These are phyloP conservation scores for Trematomus loennbergii DNA, from an alignment of 2,113 vertebrate species.

Conservation along the genomic window DNA sequence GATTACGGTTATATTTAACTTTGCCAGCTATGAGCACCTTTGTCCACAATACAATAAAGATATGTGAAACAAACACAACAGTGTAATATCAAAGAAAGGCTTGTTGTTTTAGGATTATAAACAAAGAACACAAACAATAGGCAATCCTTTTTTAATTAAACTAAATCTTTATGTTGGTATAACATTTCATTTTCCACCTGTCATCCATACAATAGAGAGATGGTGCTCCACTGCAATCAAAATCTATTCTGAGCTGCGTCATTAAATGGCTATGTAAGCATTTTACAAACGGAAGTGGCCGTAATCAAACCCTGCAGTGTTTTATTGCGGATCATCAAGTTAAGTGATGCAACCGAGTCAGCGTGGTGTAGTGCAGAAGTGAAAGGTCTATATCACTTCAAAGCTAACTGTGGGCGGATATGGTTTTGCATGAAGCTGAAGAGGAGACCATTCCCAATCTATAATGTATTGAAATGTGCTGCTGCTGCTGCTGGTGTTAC, in stretches of 20 bases:
- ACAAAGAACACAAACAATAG: not conserved
- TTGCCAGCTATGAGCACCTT: not conserved
- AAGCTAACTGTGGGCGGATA: slow-evolving; percentile 44
- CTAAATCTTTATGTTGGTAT: not conserved
- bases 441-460: slow-evolving; percentile 58
- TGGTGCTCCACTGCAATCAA: not conserved
- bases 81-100: not conserved
- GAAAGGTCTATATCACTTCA: slow-evolving; percentile 46
- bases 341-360: slow-evolving; percentile 52
- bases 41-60: not conserved
- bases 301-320: slow-evolving; percentile 15
- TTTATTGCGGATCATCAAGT: slow-evolving; percentile 46
- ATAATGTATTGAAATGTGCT: slow-evolving; percentile 58
- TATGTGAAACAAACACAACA: not conserved
- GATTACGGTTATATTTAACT: not conserved
- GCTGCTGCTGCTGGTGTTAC: slow-evolving; percentile 46
- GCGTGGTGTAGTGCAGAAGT: not conserved
- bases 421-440: slow-evolving; percentile 35
- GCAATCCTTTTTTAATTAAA: not conserved
- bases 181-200: too few species aligned
- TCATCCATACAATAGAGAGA: not conserved
- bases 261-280: not conserved
- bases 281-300: slow-evolving; percentile 13
- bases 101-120: not conserved
- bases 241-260: slow-evolving; percentile 2